These are phyloP conservation scores for Lepidochitona cinerea DNA, from an alignment of 2,888 invertebrate genomes.

Conservation along the genomic window DNA sequence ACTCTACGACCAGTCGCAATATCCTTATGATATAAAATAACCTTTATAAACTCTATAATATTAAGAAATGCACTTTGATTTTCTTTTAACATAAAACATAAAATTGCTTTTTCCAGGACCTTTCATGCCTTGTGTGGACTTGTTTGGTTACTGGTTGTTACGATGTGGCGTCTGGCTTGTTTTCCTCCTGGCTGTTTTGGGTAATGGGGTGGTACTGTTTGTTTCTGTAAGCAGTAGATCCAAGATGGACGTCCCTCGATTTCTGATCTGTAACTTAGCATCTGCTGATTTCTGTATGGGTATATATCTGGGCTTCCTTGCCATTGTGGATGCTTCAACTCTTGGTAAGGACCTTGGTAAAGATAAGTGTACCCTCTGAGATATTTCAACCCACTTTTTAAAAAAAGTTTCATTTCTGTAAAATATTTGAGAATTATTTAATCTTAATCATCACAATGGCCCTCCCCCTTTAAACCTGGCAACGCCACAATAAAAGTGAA, in stretches of 20 bases:
- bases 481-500: no score
- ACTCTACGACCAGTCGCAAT: no score
- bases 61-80: no score
- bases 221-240: conserved; percentile 91
- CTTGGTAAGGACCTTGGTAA: conserved; percentile 78
- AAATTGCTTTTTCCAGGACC: conserved; percentile 77
- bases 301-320: conserved; percentile 91
- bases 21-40: no score
- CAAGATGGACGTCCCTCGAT: conserved; percentile 96
- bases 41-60: no score
- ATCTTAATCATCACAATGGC: no score
- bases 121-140: conserved; percentile 94
- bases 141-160: conserved; percentile 98
- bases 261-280: conserved; percentile 96
- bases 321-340: conserved; percentile 95
- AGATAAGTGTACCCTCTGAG: no score
- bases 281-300: conserved; percentile 99
- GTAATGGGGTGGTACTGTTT: conserved; percentile 95
- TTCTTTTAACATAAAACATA: no score
- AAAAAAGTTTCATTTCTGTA: no score
- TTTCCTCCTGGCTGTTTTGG: conserved; percentile 93
- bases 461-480: no score
- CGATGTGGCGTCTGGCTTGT: conserved; percentile 98
- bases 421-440: no score
- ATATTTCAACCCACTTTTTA: no score